Evolutionary conservation across 1,140 invertebrate genomes (phyloP).

Genomic region (Drosophila sp.): DNA sequence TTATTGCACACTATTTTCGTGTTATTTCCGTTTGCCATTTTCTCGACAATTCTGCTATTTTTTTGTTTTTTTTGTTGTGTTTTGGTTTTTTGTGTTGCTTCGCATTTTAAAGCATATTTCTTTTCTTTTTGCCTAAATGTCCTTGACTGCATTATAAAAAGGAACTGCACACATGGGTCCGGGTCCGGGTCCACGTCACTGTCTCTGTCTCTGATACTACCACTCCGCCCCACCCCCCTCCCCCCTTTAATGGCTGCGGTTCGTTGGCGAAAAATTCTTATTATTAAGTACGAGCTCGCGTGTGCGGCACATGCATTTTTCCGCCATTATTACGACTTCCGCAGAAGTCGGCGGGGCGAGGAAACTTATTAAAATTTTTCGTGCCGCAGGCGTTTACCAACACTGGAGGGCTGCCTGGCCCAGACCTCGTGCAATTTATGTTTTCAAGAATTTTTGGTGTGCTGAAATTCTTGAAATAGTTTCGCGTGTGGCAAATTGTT

Average conservation of each 20-base stretch:
- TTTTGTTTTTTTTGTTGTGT: constrained; percentile 16
- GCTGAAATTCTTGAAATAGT: constrained; percentile 73
- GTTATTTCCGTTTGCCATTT: constrained; percentile 73
- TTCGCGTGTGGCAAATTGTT: constrained; percentile 77
- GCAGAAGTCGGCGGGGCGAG: constrained; percentile 30
- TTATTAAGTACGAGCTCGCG: constrained; percentile 61
- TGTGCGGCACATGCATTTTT: constrained; percentile 65
- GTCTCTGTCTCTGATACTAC: constrained; percentile 9
- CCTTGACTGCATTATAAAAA: constrained; percentile 65
- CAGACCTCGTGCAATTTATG: constrained; percentile 59
- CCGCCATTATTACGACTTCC: constrained; percentile 53
- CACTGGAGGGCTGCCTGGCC: constrained; percentile 31
- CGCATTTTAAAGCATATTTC: constrained; percentile 54
- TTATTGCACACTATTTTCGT: constrained; percentile 74
- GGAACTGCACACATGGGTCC: constrained; percentile 30
- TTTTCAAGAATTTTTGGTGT: constrained; percentile 48
- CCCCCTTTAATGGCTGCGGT: constrained; percentile 37
- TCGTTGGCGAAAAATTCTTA: constrained; percentile 45
- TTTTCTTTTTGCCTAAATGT: constrained; percentile 48
- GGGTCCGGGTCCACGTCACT: not conserved
- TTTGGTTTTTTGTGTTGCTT: constrained; percentile 18
- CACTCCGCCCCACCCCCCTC: constrained; percentile 11
- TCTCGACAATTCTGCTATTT: constrained; percentile 40
- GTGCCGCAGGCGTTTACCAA: constrained; percentile 33
- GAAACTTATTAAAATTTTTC: constrained; percentile 67